Evolutionary conservation across 2,797 vertebrate species (phyloP), one percentile per base, ranked within the genome.

Genomic region (Lagocephalus sceleratus): DNA sequence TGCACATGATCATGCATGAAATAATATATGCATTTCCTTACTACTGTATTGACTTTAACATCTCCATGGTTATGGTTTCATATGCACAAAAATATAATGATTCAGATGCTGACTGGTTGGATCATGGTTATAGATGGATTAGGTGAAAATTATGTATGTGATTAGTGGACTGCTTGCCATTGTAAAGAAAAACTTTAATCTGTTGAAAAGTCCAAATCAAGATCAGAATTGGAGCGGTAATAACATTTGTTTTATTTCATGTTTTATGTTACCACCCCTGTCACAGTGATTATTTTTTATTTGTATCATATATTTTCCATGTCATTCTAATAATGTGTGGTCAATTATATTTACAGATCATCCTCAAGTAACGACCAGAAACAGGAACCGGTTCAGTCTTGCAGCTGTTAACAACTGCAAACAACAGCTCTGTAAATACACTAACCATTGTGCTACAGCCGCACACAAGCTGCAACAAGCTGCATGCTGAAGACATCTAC

Each of bases 331-430:
- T 73, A 67, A 74, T 57, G 78, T 57, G 58, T 54, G 73, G 51
- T 84, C 15, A 79, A 79, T 48, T 85, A 47, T 87, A 77, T 88
- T 75, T 84, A 90, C 94, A 99, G 96, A 98, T 99, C 90, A 96
- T 99, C 91, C 95, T 99, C 93, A 99, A 99, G 92, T 99, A 95
- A 93, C 85, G 63, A 73, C 73, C 93, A 90, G 91, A 85, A 92
- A 86, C 20, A 90, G 91, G 86, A 88, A 88, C 68, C 92, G 92
- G 89, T 95, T 94, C 88, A 90, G 92, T 76, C 90, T 92, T 81
- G 91, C 93, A 88, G 93, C 92, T 82, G 86, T 91, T 85, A 91
- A 92, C 91, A 90, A 89, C 51, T 44, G 59, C 29, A 51, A 68
- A 65, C 77, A 83, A 53, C 68, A 55, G 14, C 63, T 66, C 41